Conservation (phyloP, 2,113 vertebrate genomes). For the Madoqua kirkii region DNA sequence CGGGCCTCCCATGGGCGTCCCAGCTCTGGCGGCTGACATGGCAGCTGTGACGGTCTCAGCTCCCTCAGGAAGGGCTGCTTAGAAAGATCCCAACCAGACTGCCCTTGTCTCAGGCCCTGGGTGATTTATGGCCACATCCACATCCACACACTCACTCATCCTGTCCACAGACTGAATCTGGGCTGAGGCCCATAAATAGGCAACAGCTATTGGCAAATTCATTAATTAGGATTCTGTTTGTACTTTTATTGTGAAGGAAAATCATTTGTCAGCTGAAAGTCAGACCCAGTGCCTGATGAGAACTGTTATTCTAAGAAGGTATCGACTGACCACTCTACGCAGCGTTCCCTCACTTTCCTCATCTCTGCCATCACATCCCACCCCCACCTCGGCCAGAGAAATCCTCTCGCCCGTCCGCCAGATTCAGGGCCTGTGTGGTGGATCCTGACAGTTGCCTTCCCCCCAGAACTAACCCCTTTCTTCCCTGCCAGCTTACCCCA, state of each 20-base stretch:
- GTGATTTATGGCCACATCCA: slow-evolving; percentile 56
- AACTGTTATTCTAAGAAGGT: slow-evolving; percentile 69
- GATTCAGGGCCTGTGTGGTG: not conserved
- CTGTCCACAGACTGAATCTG: slow-evolving; percentile 66
- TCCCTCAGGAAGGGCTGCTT: slow-evolving; percentile 28
- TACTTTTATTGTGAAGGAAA: slow-evolving; percentile 77
- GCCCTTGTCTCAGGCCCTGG: slow-evolving; percentile 37
- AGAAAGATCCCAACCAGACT: slow-evolving; percentile 45
- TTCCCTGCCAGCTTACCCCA: not conserved
- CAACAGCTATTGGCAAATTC: slow-evolving; percentile 75
- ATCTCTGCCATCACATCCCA: not conserved
- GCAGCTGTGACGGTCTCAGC: not conserved
- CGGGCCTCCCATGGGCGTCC: not conserved
- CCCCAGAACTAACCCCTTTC: not conserved
- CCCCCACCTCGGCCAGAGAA: not conserved
- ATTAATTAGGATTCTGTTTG: slow-evolving; percentile 77
- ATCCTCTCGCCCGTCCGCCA: not conserved
- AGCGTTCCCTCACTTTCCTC: not conserved
- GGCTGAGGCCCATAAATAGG: slow-evolving; percentile 71
- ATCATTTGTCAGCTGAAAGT: slow-evolving; percentile 76
- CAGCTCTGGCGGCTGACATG: not conserved
- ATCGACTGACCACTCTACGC: slow-evolving; percentile 30
- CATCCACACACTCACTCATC: slow-evolving; percentile 58
- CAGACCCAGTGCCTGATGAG: slow-evolving; percentile 67
- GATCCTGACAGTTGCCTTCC: not conserved